Evolutionary conservation across 2,113 vertebrate genomes (phyloP).

Genomic region (Opisthocomus hoazin): DNA sequence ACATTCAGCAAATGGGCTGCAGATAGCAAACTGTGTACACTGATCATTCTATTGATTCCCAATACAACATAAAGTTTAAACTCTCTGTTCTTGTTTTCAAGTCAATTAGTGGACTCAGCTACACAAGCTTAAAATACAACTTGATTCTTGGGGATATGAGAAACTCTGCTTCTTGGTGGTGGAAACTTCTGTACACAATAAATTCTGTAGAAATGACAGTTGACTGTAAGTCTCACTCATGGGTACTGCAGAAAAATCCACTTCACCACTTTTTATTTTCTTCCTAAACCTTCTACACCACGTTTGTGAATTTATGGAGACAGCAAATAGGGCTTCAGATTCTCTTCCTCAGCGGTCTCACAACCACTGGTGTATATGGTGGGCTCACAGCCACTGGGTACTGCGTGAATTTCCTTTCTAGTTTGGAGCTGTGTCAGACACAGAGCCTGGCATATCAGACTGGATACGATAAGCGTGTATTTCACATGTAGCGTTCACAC

Average conservation of each 20-base stretch:
- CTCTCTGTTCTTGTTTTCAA: not conserved
- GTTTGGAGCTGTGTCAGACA: not conserved
- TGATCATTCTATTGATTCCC: constrained; percentile 19
- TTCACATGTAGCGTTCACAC: not conserved
- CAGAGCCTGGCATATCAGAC: not conserved
- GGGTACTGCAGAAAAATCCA: not conserved
- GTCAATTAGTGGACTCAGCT: not conserved
- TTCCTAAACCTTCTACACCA: not conserved
- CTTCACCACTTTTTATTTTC: not conserved
- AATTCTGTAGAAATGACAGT: not conserved
- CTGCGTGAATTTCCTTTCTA: not conserved
- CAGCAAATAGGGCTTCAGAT: not conserved
- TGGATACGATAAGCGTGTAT: not conserved
- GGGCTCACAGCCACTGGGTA: not conserved
- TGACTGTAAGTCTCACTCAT: not conserved
- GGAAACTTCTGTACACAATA: not conserved
- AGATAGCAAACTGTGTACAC: not conserved
- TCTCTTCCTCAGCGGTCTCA: not conserved
- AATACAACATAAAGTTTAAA: not conserved
- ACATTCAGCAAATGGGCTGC: not conserved
- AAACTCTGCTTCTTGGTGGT: not conserved
- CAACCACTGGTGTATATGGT: not conserved
- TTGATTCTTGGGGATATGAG: not conserved
- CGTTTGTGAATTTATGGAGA: not conserved
- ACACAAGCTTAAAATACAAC: not conserved